Conservation (phyloP, 2,113 vertebrate genomes). For the Sylvia atricapilla region DNA sequence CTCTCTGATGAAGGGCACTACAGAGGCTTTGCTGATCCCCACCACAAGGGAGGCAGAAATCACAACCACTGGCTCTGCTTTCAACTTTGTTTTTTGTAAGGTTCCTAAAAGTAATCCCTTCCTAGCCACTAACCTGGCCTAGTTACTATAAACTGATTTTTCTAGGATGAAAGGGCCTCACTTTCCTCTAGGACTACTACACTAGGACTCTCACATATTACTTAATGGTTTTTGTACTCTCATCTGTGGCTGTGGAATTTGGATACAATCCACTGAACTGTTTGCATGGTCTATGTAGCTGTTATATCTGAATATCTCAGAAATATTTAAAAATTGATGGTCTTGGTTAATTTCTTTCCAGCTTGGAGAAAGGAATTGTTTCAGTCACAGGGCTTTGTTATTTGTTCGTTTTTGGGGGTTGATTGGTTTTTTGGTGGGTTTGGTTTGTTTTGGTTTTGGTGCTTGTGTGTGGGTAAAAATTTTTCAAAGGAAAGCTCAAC, state of each 20-base stretch:
- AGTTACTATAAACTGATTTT: conserved; percentile 25
- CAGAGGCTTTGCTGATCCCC: neutral
- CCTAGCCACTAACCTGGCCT: conserved; percentile 3
- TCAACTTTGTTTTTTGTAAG: neutral
- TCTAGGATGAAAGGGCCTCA: neutral
- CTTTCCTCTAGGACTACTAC: neutral
- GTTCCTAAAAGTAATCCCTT: conserved; percentile 25
- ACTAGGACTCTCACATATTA: neutral
- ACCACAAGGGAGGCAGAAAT: neutral
- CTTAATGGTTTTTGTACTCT: neutral
- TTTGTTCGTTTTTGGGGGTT: neutral
- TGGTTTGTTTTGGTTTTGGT: neutral
- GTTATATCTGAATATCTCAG: neutral
- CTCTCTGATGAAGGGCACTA: neutral
- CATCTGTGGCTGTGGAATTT: neutral
- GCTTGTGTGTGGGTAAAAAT: neutral
- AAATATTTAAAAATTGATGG: neutral
- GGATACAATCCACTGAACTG: neutral
- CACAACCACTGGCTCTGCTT: neutral
- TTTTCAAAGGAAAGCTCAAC: neutral
- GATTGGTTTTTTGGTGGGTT: too few species aligned
- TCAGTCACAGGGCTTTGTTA: neutral
- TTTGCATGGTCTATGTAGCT: neutral
- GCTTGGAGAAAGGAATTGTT: neutral
- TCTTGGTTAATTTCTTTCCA: neutral